A percentile compares a stretch with the other conserved stretches of the same genome.
phyloP scores from a whole-genome alignment of 2,113 vertebrate genomes.

The Saguinus midas region DNA sequence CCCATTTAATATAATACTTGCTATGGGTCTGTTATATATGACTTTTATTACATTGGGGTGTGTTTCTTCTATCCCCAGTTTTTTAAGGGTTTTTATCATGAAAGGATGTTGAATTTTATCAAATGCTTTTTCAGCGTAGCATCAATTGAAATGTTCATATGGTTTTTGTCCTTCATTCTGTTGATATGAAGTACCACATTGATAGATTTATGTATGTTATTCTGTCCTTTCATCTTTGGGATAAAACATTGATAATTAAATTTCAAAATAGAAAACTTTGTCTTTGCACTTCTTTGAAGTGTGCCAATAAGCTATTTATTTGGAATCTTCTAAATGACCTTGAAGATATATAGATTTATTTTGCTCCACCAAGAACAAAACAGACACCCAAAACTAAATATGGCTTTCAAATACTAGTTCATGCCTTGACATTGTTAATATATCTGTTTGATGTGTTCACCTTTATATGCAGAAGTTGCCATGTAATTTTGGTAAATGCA shows the following conservation, averaged over 20 bases:
- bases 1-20: too few species aligned
- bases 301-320: background rate
- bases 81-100: too few species aligned
- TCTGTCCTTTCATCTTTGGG: too few species aligned
- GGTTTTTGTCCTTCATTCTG: too few species aligned
- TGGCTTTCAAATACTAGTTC: background rate
- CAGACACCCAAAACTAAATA: background rate
- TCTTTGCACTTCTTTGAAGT: conserved; percentile 21
- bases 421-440: background rate
- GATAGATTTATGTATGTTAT: too few species aligned
- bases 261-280: conserved; percentile 19
- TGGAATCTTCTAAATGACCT: background rate
- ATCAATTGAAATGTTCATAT: too few species aligned
- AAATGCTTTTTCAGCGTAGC: too few species aligned
- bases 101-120: too few species aligned
- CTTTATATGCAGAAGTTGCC: conserved; percentile 38
- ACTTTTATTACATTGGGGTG: too few species aligned
- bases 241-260: background rate
- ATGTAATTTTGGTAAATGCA: background rate
- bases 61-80: too few species aligned
- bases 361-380: background rate
- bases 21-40: too few species aligned
- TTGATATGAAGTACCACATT: too few species aligned
- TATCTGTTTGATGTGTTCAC: background rate
- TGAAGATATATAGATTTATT: conserved; percentile 43